Evolutionary conservation across 2,113 vertebrate species (phyloP).

Genomic region (Vidua chalybeata): DNA sequence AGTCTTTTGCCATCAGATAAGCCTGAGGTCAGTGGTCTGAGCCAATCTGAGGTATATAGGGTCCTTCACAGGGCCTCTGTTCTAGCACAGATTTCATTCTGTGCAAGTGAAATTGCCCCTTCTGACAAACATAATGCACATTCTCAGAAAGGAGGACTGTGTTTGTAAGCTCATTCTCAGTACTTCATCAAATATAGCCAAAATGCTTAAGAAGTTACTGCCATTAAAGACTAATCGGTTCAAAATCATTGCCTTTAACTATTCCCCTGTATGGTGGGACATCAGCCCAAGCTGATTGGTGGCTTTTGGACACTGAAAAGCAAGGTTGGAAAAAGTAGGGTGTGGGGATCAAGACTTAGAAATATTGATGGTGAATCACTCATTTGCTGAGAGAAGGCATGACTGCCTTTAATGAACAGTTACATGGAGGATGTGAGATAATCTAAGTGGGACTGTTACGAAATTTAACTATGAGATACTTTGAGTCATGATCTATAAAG

Average conservation of each 20-base stretch:
- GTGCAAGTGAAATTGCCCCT: not conserved
- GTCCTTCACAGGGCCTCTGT: not conserved
- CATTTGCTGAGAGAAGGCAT: not conserved
- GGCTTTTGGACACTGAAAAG: not conserved
- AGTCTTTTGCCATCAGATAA: not conserved
- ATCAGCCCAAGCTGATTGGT: not conserved
- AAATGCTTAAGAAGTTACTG: not conserved
- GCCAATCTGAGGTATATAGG: not conserved
- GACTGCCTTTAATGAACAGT: not conserved
- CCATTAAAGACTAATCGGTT: not conserved
- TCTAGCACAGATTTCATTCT: not conserved
- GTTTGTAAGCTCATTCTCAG: not conserved
- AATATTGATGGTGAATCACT: not conserved
- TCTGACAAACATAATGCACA: not conserved
- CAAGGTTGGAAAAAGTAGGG: not conserved
- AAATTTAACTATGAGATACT: conserved; percentile 39
- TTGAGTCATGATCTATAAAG: conserved; percentile 45
- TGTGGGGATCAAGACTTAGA: not conserved
- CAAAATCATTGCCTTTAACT: not conserved
- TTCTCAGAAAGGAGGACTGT: not conserved
- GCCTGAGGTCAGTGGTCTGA: not conserved
- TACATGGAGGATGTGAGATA: conserved; percentile 6
- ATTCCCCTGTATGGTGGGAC: not conserved
- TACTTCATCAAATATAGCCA: not conserved
- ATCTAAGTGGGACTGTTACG: conserved; percentile 15